Conservation (phyloP, 2,113 vertebrate species). For the Eptatretus burgeri region DNA sequence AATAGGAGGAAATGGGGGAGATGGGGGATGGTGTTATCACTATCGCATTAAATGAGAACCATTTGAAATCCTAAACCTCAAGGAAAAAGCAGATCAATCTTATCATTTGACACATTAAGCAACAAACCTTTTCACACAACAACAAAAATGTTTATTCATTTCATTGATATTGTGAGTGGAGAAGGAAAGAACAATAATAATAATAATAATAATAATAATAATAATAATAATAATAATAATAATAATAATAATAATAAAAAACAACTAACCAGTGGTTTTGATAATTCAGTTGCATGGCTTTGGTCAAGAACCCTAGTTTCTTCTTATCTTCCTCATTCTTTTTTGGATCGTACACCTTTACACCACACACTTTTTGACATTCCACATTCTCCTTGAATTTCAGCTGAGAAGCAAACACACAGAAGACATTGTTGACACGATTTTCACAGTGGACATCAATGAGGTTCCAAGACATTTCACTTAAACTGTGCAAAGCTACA, state of each 20-base stretch:
- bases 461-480: too few relatives aligned
- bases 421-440: not conserved
- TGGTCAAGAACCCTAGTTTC: slow-evolving; percentile 56
- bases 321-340: slow-evolving; percentile 27
- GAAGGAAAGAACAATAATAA: slow-evolving; percentile 35
- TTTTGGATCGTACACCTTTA: slow-evolving; percentile 26
- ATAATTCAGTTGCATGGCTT: slow-evolving; percentile 73
- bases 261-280: slow-evolving; percentile 57
- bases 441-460: too few relatives aligned
- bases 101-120: too few relatives aligned
- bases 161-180: too few relatives aligned
- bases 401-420: slow-evolving; percentile 28
- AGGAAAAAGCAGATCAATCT: too few relatives aligned
- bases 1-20: too few relatives aligned
- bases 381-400: slow-evolving; percentile 31
- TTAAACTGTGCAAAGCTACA: too few relatives aligned
- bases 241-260: slow-evolving; percentile 8
- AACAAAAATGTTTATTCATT: too few relatives aligned
- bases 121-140: too few relatives aligned
- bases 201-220: slow-evolving; percentile 15
- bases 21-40: too few relatives aligned
- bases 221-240: slow-evolving; percentile 74
- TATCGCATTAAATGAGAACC: too few relatives aligned
- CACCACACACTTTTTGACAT: slow-evolving; percentile 34
- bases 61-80: too few relatives aligned